phyloP scores from a whole-genome alignment of 92 coral and sea anemone species.

The Parazoanthus darwini region DNA sequence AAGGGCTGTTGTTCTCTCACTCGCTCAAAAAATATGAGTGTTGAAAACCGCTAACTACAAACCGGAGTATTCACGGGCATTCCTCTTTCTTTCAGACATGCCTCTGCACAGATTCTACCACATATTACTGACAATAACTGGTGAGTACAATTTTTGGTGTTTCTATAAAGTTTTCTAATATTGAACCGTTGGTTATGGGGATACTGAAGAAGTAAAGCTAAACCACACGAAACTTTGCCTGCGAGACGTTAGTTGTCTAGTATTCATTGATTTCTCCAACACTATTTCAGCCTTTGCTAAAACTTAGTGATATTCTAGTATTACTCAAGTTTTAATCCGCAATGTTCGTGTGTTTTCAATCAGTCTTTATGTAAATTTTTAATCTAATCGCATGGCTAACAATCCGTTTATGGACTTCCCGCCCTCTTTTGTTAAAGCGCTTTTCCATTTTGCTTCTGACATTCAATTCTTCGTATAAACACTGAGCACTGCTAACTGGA shows the following conservation, averaged over 20 bases:
- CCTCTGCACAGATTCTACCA: conserved; percentile 7
- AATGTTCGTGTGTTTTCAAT: background rate
- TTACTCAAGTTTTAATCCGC: conserved; percentile 1
- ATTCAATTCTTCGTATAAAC: conserved; percentile 36
- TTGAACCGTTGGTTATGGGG: background rate
- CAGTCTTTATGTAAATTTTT: conserved; percentile 32
- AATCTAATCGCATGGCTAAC: conserved; percentile 6
- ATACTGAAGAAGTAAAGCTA: background rate
- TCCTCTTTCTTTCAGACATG: conserved; percentile 29
- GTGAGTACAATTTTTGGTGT: conserved; percentile 1
- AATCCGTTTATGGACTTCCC: conserved; percentile 36
- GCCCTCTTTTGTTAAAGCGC: conserved; percentile 46
- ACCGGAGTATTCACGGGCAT: background rate
- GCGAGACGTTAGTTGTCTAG: background rate
- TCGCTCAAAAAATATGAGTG: background rate
- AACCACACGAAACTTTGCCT: background rate
- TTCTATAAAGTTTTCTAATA: background rate
- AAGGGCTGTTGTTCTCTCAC: background rate
- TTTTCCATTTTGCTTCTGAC: conserved; percentile 32
- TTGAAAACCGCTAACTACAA: conserved; percentile 10
- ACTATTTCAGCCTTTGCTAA: background rate
- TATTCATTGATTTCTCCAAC: background rate
- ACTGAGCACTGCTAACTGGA: background rate
- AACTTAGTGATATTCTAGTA: background rate
- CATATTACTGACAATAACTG: background rate